Conservation (phyloP, 2,113 vertebrate genomes). For the Plotosus lineatus region DNA sequence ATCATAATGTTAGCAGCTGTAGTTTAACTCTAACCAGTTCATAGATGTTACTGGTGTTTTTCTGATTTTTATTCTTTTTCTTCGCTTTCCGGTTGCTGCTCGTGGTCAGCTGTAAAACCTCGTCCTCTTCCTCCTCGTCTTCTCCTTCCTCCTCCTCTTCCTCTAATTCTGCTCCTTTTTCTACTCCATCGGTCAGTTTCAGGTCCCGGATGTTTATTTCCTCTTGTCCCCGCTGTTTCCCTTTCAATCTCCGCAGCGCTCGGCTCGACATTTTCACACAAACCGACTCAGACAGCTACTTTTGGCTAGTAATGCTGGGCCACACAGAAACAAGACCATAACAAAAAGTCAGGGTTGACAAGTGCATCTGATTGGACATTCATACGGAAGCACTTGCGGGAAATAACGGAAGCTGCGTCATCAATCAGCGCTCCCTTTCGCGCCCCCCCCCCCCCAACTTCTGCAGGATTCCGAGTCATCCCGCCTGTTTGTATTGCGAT, state of each 20-base stretch:
- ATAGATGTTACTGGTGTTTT: constrained; percentile 80
- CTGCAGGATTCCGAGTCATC: no score
- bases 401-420: constrained; percentile 26
- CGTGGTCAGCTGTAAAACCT: constrained; percentile 42
- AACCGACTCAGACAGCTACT: neutral
- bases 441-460: no score
- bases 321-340: neutral
- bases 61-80: constrained; percentile 72
- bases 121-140: constrained; percentile 37
- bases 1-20: neutral
- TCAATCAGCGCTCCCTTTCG: neutral
- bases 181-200: constrained; percentile 57
- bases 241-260: constrained; percentile 83
- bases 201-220: constrained; percentile 70
- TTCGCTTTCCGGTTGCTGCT: constrained; percentile 65
- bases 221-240: constrained; percentile 88
- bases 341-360: neutral
- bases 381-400: constrained; percentile 13
- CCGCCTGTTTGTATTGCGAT: neutral
- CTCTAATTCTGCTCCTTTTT: constrained; percentile 55
- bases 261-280: constrained; percentile 80
- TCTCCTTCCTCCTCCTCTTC: constrained; percentile 52
- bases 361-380: constrained; percentile 31
- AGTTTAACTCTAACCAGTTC: constrained; percentile 70
- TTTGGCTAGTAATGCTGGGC: neutral